A percentile compares a stretch with the other conserved stretches of the same genome.
phyloP scores from a whole-genome alignment of 2,797 vertebrate species.

The Balearica regulorum region DNA sequence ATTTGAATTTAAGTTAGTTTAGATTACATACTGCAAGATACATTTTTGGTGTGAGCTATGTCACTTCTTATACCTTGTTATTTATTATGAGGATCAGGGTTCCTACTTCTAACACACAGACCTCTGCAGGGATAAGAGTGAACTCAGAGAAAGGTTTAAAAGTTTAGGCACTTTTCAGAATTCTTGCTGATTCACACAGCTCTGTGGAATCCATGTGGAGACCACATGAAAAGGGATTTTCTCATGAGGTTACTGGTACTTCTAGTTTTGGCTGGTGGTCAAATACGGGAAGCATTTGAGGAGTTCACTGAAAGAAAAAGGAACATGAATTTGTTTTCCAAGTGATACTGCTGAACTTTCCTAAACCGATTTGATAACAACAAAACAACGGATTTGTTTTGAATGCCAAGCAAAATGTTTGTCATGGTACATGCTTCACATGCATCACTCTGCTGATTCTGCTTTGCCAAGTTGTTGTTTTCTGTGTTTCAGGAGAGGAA shows the following conservation, averaged over 20 bases:
- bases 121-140: background rate
- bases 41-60: background rate
- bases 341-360: background rate
- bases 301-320: background rate
- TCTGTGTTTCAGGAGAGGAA: conserved; percentile 87
- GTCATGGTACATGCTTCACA: fast-evolving
- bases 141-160: background rate
- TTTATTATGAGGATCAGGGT: background rate
- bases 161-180: background rate
- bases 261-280: background rate
- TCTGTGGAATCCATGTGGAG: background rate
- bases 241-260: background rate
- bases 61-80: background rate
- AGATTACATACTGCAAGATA: background rate
- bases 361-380: fast-evolving
- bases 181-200: background rate
- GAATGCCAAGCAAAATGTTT: background rate
- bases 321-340: fast-evolving
- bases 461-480: background rate
- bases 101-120: background rate
- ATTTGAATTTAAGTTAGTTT: background rate
- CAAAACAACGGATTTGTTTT: background rate
- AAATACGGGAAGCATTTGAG: background rate
- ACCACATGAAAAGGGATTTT: background rate
- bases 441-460: background rate